Base-by-base conservation (phyloP, 53 echinoderm and acorn worm genomes). In the Echinarachnius parma region DNA sequence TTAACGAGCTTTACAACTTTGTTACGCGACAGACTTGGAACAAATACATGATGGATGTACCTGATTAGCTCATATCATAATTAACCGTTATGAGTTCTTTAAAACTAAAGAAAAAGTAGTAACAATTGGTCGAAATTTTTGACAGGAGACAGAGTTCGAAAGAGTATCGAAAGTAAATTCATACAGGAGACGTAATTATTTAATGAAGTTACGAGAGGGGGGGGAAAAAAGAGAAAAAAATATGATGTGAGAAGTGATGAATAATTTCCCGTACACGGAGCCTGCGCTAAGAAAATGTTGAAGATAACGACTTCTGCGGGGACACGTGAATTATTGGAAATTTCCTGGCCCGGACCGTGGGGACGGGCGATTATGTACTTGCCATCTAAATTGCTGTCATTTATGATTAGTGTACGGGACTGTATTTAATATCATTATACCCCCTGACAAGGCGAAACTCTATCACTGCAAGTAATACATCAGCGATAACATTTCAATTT, bases 81-180 rank as follows among this genome's bases (percentile, higher is more conserved):
- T n/a, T n/a, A n/a, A n/a, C n/a, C n/a, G n/a, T n/a, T n/a, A n/a
- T n/a, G n/a, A n/a, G n/a, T n/a, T n/a, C n/a, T n/a, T n/a, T n/a
- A n/a, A n/a, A n/a, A n/a, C n/a, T n/a, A n/a, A n/a, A n/a, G n/a
- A n/a, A n/a, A n/a, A n/a, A n/a, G n/a, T n/a, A n/a, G n/a, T n/a
- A n/a, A n/a, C n/a, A n/a, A n/a, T n/a, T n/a, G n/a, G n/a, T n/a
- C n/a, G n/a, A n/a, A n/a, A n/a, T n/a, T n/a, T n/a, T n/a, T n/a
- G n/a, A n/a, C n/a, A n/a, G n/a, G n/a, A n/a, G n/a, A n/a, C n/a
- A n/a, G n/a, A n/a, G n/a, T n/a, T n/a, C n/a, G n/a, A n/a, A n/a
- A n/a, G n/a, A n/a, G n/a, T n/a, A 66, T 48, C 66, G 66, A 66
- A 66, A 69, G 70, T 69, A 69, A 52, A 35, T 69, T 53, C 53